phyloP scores from a whole-genome alignment of 2,797 vertebrate genomes.

The Eospalax fontanierii region DNA sequence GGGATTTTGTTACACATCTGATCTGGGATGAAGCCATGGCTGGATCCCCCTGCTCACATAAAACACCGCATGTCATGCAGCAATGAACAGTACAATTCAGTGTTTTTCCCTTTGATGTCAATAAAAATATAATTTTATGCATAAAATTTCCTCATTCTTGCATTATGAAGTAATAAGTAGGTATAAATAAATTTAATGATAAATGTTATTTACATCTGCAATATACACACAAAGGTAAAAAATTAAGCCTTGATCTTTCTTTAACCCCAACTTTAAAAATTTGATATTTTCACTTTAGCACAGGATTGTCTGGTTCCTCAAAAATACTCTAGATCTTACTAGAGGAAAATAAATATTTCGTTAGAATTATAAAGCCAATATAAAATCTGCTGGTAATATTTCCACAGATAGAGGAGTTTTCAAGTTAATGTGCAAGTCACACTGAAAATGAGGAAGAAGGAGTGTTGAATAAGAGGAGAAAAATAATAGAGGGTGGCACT shows the following conservation, averaged over 20 bases:
- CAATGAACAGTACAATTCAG: background rate
- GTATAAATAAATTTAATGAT: slow-evolving; percentile 47
- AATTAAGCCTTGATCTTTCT: slow-evolving; percentile 78
- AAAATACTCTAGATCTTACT: slow-evolving; percentile 70
- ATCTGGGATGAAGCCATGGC: background rate
- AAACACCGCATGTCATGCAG: background rate
- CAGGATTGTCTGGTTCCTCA: slow-evolving; percentile 70
- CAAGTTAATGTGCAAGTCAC: slow-evolving; percentile 77
- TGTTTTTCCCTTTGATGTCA: background rate
- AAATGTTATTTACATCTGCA: slow-evolving; percentile 52
- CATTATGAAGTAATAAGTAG: background rate
- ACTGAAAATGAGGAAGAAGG: background rate
- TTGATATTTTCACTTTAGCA: slow-evolving; percentile 59
- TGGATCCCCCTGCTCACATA: background rate
- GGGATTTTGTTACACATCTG: background rate
- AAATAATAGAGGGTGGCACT: slow-evolving; percentile 76
- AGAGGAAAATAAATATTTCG: slow-evolving; percentile 56
- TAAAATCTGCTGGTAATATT: slow-evolving; percentile 76
- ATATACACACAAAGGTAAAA: slow-evolving; percentile 58
- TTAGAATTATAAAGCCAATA: slow-evolving; percentile 79
- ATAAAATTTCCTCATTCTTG: background rate
- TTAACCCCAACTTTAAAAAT: slow-evolving; percentile 77
- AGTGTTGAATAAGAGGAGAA: slow-evolving; percentile 78
- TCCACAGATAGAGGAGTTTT: slow-evolving; percentile 80
- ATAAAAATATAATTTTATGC: background rate